Base-by-base conservation (phyloP, 2,888 invertebrate species). In the Mongoloraphidia duomilia region DNA sequence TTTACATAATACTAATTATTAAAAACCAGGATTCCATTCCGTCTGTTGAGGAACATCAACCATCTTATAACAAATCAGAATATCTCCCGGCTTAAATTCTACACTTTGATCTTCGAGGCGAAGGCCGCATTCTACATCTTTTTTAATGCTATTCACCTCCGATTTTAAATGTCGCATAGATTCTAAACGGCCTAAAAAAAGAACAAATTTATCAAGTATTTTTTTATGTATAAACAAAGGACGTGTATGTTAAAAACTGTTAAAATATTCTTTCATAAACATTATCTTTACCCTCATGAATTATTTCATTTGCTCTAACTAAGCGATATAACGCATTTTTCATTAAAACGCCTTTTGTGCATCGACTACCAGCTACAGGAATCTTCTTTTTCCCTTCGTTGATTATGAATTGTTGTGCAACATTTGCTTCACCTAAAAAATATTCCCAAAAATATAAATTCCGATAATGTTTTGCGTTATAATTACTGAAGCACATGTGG, bases 101-200 rank as follows among this genome's bases (percentile, higher is more conserved):
- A 90, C 57, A 1, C 67, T 62, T 1, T 68, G 60, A 59, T 88
- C 81, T 2, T 75, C 74, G 47, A 96, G 73, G 52, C 82, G 79
- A 34, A 97, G 63, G 0, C 96, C 96, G 66, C 96, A 96, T 63
- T 97, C 95, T 50, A 81, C 76, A 62, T 88, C 88, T 43, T 78
- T 80, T 63, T 87, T 88, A 38, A 96, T 79, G 0, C 77, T 73
- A 6, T 81, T 80, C 4, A 92, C 90, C 67, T 95, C 94, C 46
- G 81, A 78, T 64, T 95, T 96, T 43, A 91, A 68, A 67, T 95
- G 93, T 56, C 84, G 80, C 82, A 97, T 82, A 0, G 93, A 91
- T 33, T 74, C 70, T 48, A 93, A 61, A 55, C 73, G 69, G 44
- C 90, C 90, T 83, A 58, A 9, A 56, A 59, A 53, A 55, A 49